phyloP scores from a whole-genome alignment of 1,140 invertebrate species.

The Apis florea region DNA sequence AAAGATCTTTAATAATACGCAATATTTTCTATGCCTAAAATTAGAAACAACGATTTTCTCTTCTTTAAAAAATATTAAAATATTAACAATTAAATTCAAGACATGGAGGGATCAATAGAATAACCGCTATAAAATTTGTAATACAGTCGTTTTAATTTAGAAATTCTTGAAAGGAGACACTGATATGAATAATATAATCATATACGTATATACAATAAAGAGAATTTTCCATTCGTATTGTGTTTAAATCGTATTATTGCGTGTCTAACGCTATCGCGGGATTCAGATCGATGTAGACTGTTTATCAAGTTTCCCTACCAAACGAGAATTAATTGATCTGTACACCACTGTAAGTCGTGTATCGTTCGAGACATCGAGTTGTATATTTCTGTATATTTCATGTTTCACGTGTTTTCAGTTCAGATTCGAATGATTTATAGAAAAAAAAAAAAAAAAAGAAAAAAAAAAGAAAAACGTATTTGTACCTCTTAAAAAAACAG shows the following conservation, averaged over 20 bases:
- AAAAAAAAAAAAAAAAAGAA: not conserved
- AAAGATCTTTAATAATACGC: not conserved
- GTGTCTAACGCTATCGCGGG: conserved; percentile 52
- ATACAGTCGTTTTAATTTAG: conserved; percentile 78
- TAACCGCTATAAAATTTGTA: conserved; percentile 62
- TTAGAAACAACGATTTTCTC: not conserved
- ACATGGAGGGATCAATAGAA: conserved; percentile 26
- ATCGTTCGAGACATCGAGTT: conserved; percentile 66
- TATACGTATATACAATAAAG: conserved; percentile 76
- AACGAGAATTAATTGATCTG: conserved; percentile 57
- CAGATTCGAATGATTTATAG: not conserved
- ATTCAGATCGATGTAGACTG: conserved; percentile 44
- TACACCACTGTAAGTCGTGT: conserved; percentile 44
- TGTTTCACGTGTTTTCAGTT: conserved; percentile 19
- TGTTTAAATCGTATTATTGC: conserved; percentile 56
- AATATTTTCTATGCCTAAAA: not conserved
- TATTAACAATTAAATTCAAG: not conserved
- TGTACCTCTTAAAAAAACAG: no score
- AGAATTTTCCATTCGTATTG: conserved; percentile 71
- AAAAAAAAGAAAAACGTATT: not conserved
- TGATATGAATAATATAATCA: conserved; percentile 78
- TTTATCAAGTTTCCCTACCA: conserved; percentile 66
- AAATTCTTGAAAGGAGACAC: conserved; percentile 78
- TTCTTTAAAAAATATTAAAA: not conserved
- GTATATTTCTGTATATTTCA: conserved; percentile 19